Evolutionary conservation across 2,888 invertebrate species (phyloP).

Genomic region (Drosophila maculinotata): DNA sequence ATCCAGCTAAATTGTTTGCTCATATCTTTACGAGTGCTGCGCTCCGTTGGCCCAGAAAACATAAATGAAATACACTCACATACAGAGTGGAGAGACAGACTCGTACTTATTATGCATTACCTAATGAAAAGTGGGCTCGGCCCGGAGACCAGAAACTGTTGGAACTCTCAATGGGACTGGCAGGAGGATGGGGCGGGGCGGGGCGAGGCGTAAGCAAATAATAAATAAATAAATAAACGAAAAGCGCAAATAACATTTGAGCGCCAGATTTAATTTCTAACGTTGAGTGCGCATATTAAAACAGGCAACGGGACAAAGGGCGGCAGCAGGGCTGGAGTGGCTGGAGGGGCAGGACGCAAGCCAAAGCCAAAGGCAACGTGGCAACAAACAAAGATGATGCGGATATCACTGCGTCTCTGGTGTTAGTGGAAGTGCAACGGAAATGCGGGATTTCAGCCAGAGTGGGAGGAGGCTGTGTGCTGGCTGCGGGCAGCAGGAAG

Average conservation of each 20-base stretch:
- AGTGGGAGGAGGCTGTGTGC: slow-evolving; percentile 1
- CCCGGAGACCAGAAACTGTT: slow-evolving; percentile 7
- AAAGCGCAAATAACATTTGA: slow-evolving; percentile 82
- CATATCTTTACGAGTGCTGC: slow-evolving; percentile 25
- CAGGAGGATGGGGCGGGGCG: neutral
- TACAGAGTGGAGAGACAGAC: slow-evolving; percentile 19
- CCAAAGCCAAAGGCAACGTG: slow-evolving; percentile 36
- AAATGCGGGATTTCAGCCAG: slow-evolving; percentile 67
- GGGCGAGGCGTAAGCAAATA: slow-evolving; percentile 68
- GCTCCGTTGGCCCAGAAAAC: slow-evolving; percentile 45
- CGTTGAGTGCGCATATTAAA: slow-evolving; percentile 81
- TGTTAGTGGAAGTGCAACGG: slow-evolving; percentile 65
- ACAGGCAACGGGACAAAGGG: slow-evolving; percentile 47
- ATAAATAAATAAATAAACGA: slow-evolving; percentile 82
- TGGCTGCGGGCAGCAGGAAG: slow-evolving; percentile 1
- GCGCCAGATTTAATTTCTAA: slow-evolving; percentile 83
- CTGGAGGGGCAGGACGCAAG: slow-evolving; percentile 4
- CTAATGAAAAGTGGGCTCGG: slow-evolving; percentile 74
- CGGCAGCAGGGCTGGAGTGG: slow-evolving; percentile 1
- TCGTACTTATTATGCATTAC: slow-evolving; percentile 77
- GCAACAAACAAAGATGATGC: slow-evolving; percentile 80
- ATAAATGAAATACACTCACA: slow-evolving; percentile 70
- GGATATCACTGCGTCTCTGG: slow-evolving; percentile 69
- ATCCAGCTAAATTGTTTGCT: slow-evolving; percentile 22
- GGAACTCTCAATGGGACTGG: slow-evolving; percentile 27